Conservation (phyloP, 2,888 invertebrate species). For the Actias luna region DNA sequence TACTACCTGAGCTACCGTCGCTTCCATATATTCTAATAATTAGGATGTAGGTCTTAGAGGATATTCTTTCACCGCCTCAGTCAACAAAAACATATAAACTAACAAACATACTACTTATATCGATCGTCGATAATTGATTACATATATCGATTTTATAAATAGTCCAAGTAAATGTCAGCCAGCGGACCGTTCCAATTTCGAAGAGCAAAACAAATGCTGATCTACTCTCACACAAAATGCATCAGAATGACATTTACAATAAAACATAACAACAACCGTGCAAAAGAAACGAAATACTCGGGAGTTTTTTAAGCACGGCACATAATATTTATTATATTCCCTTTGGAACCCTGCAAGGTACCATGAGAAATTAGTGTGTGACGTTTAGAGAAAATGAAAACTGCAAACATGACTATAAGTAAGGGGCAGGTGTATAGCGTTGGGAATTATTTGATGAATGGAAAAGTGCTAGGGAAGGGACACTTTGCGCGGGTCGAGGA, state of each 20-base stretch:
- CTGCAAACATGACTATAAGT: conserved; percentile 55
- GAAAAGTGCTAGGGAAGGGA: conserved; percentile 86
- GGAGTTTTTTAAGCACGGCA: conserved; percentile 27
- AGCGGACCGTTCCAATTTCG: conserved; percentile 62
- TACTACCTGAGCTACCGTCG: too few relatives aligned
- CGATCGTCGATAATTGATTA: neutral
- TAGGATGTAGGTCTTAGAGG: too few relatives aligned
- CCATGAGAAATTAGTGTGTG: conserved; percentile 60
- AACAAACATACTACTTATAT: neutral
- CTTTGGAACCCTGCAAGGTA: conserved; percentile 45
- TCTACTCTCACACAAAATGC: conserved; percentile 22
- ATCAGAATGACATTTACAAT: conserved; percentile 61
- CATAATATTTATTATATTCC: conserved; percentile 30
- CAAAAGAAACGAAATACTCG: conserved; percentile 30
- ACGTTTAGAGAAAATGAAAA: conserved; percentile 47
- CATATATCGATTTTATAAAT: conserved; percentile 47
- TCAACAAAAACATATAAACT: neutral
- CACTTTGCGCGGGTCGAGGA: conserved; percentile 89
- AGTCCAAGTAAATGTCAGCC: conserved; percentile 45
- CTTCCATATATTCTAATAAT: too few relatives aligned
- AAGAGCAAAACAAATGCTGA: conserved; percentile 68
- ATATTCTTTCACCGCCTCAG: too few relatives aligned
- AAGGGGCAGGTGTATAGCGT: conserved; percentile 80
- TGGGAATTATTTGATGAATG: conserved; percentile 87
- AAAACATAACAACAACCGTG: conserved; percentile 47